Evolutionary conservation across 2,113 vertebrate species (phyloP), one percentile per base, ranked within the genome.

Genomic region (Oncorhynchus kisutch): DNA sequence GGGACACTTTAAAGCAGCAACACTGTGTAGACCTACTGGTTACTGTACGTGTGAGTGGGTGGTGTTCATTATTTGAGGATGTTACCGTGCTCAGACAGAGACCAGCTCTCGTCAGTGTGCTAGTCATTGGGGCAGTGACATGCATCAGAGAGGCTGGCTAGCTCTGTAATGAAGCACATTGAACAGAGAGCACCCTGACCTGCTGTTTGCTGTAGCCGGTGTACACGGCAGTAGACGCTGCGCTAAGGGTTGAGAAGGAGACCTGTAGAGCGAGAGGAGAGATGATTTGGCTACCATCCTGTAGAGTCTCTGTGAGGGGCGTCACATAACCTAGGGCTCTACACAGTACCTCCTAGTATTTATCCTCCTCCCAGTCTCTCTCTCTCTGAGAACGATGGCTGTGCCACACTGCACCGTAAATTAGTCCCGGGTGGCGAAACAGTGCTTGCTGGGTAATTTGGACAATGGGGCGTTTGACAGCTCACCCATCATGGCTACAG

Each of bases 391-490:
- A 93, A 78, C 75, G 85, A 94, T 91, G 84, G 80, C 9, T 76
- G 2, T 3, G 75, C 14, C 7, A 78, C 71, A 75, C 84, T 20
- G 77, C 59, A 71, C 90, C 78, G 88, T 94, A 94, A 96, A 96
- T 94, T 91, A 93, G 94, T 95, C 93, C 90, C 92, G 94, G 78
- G 86, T 81, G 90, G 92, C 89, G 93, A 92, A 93, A 89, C 85
- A 82, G 86, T 87, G 86, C 93, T 91, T 87, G 90, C 90, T 82
- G 90, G 86, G 81, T 93, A 88, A 88, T 95, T 96, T 96, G 93
- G 94, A 95, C 91, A 92, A 91, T 92, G 88, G 94, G 91, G 92
- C 91, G 0, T 96, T 95, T 95, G 95, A 95, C 95, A 97, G 94
- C 93, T 93, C 85, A 92, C 93, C 92, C 82, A 90, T 95, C 95